A percentile compares a stretch with the other conserved stretches of the same genome.
Conservation (phyloP, 2,113 vertebrate genomes). For the Acanthochromis polyacanthus region DNA sequence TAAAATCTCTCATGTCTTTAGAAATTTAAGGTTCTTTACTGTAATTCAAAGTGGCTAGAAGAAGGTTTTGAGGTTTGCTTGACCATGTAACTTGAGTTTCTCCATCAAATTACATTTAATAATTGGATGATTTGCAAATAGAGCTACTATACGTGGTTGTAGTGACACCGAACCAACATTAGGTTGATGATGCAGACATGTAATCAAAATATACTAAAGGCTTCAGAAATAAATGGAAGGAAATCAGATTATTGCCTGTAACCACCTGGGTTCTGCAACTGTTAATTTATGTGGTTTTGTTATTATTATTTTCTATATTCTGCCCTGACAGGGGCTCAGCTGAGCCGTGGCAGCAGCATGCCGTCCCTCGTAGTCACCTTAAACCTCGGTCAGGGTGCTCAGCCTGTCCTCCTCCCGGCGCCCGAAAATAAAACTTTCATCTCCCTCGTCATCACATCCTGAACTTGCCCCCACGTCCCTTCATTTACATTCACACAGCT, state of each 20-base stretch:
- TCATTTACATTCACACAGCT: conserved; percentile 65
- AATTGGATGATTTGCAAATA: too few species aligned
- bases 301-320: conserved; percentile 6
- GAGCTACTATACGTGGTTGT: too few species aligned
- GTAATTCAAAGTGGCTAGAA: too few species aligned
- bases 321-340: conserved; percentile 15
- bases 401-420: conserved; percentile 22
- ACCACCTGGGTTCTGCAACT: neutral
- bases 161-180: too few species aligned
- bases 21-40: too few species aligned
- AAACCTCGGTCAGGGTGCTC: conserved; percentile 20
- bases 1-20: too few species aligned
- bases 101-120: too few species aligned
- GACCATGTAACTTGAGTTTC: too few species aligned
- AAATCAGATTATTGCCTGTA: neutral
- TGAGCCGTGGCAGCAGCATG: conserved; percentile 18
- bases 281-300: conserved; percentile 29
- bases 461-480: conserved; percentile 63
- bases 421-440: conserved; percentile 74
- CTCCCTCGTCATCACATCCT: conserved; percentile 53
- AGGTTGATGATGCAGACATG: too few species aligned
- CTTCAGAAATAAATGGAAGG: neutral
- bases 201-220: too few species aligned
- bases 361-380: conserved; percentile 64
- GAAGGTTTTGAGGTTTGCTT: too few species aligned